phyloP scores from a whole-genome alignment of 1,140 invertebrate genomes.

The Campoletis sonorensis region DNA sequence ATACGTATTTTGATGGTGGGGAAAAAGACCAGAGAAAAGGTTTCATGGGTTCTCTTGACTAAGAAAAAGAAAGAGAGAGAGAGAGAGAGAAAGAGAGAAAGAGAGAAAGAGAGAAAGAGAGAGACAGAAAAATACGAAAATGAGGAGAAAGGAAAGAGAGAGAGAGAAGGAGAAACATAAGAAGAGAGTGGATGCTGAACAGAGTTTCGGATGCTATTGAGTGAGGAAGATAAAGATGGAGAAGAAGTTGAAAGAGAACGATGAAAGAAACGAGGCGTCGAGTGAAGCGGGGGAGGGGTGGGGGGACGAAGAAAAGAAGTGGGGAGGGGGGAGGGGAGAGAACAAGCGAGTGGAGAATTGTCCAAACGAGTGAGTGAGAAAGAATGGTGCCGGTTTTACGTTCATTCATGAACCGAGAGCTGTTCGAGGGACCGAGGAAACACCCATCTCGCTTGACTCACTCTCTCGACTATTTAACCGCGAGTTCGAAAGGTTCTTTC shows the following conservation, averaged over 20 bases:
- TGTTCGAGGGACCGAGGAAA: slow-evolving; percentile 46
- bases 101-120: neutral
- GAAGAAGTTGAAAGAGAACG: slow-evolving; percentile 37
- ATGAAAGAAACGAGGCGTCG: slow-evolving; percentile 23
- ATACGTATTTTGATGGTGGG: neutral
- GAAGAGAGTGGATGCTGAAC: neutral
- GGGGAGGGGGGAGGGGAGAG: slow-evolving; percentile 16
- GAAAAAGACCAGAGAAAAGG: slow-evolving; percentile 49
- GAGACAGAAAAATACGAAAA: neutral
- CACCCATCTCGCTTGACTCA: slow-evolving; percentile 36
- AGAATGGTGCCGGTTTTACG: slow-evolving; percentile 57
- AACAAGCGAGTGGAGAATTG: slow-evolving; percentile 1
- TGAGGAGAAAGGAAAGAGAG: neutral
- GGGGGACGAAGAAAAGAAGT: no score
- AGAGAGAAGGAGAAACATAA: neutral
- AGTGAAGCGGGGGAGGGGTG: slow-evolving; percentile 16
- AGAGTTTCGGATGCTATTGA: neutral
- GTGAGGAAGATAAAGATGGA: slow-evolving; percentile 28
- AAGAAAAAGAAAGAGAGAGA: neutral
- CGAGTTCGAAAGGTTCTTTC: neutral
- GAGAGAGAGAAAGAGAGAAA: neutral
- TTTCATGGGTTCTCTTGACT: slow-evolving; percentile 2
- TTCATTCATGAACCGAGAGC: slow-evolving; percentile 65
- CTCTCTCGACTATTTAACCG: slow-evolving; percentile 3
- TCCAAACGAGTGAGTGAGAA: slow-evolving; percentile 25